Base-by-base conservation (phyloP, 2,888 invertebrate genomes). In the Mongoloraphidia duomilia region DNA sequence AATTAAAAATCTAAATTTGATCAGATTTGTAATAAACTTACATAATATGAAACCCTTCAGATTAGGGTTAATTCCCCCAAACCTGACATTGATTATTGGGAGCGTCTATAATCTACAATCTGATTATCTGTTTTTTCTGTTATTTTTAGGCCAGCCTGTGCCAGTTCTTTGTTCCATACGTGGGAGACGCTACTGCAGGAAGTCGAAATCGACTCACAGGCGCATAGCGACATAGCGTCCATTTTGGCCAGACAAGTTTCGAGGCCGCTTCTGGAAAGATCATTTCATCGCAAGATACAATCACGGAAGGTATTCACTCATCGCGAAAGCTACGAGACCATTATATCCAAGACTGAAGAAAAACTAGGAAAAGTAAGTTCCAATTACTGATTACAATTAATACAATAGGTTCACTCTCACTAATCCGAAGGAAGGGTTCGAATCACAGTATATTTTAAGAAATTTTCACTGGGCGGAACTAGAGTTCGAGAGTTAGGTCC, bases 181-280 rank as follows among this genome's bases (percentile, higher is more conserved):
- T 92, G 92, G 92, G 92, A 92, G 69, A 84, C 83, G 53, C 74
- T 92, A 52, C 79, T 92, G 51, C 89, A 91, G 65, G 91, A 92
- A 67, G 87, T 90, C 53, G 92, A 92, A 70, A 83, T 88, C 38
- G 91, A 92, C 65, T 88, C 90, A 14, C 77, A 87, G 63, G 82
- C 87, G 42, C 83, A 87, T 68, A 82, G 83, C 62, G 91, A 90
- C 63, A 82, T 92, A 53, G 84, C 91, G 9, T 79, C 82, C 35
- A 80, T 87, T 34, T 73, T 92, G 50, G 83, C 82, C 50, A 72
- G 84, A 47, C 79, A 81, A 68, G 78, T 92, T 50, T 81, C 91
- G 34, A 76, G 89, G 38, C 88, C 89, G 41, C 79, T 91, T 50
- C 73, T 90, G 56, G 92, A 92, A 63, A 79, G 82, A 61, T 88